phyloP scores from a whole-genome alignment of 2,888 invertebrate species.

The Drosophila prolongata region DNA sequence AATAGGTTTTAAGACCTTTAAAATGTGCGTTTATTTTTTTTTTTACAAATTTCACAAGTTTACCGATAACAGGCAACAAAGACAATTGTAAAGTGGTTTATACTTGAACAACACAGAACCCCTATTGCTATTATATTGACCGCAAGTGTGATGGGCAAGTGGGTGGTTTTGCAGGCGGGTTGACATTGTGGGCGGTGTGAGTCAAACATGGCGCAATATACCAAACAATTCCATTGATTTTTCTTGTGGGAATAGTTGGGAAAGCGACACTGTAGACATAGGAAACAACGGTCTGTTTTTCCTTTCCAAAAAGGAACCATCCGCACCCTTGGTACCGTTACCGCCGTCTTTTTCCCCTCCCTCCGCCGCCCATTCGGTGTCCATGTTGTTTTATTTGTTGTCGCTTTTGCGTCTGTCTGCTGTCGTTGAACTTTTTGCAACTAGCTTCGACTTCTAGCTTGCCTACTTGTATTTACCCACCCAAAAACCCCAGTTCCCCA shows the following conservation, averaged over 20 bases:
- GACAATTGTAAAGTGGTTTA: too few relatives aligned
- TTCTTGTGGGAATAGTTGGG: constrained; percentile 72
- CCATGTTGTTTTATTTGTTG: constrained; percentile 26
- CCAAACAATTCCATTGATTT: constrained; percentile 80
- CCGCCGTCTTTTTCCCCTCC: background rate
- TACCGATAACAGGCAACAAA: too few relatives aligned
- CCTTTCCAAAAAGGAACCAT: constrained; percentile 11
- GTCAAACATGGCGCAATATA: constrained; percentile 58
- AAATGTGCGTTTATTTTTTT: too few relatives aligned
- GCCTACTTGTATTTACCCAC: background rate
- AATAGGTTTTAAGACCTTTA: too few relatives aligned
- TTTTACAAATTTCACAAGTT: too few relatives aligned
- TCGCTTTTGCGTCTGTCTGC: constrained; percentile 45
- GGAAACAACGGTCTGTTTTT: constrained; percentile 37
- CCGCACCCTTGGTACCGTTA: constrained; percentile 19
- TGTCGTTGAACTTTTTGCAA: constrained; percentile 77
- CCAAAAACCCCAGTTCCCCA: background rate
- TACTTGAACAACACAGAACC: too few relatives aligned
- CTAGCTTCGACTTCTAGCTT: constrained; percentile 49
- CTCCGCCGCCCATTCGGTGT: constrained; percentile 9
- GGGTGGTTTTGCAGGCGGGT: constrained; percentile 2
- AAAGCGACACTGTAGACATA: constrained; percentile 39
- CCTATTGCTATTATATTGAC: constrained; percentile 1
- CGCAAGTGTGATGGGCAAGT: background rate
- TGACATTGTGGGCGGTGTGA: constrained; percentile 5